A percentile compares a stretch with the other conserved stretches of the same genome.
Conservation (phyloP, 2,797 vertebrate species). For the Scarus forsteni region DNA sequence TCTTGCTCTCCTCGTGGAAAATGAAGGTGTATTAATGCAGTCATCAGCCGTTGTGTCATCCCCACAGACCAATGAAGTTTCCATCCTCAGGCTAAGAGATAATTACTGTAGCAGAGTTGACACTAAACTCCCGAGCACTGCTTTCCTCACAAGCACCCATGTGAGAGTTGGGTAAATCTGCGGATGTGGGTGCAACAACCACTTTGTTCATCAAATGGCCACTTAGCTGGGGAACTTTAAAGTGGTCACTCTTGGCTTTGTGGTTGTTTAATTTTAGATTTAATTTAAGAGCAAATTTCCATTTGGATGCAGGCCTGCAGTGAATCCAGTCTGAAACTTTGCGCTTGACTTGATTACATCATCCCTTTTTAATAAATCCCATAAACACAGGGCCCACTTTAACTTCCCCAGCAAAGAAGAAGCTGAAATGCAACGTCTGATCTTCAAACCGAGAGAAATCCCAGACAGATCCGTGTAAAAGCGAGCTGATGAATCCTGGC, state of each 20-base stretch:
- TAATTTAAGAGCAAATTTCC: constrained; percentile 44
- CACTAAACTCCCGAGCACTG: constrained; percentile 14
- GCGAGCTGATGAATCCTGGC: constrained; percentile 27
- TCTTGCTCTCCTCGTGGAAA: constrained; percentile 22
- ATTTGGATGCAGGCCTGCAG: constrained; percentile 27
- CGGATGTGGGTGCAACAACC: constrained; percentile 13
- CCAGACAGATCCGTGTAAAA: constrained; percentile 9
- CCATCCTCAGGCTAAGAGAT: constrained; percentile 45
- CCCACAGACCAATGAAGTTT: constrained; percentile 38
- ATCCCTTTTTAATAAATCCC: constrained; percentile 10
- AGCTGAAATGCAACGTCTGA: neutral
- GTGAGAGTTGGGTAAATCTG: constrained; percentile 15
- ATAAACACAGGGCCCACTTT: constrained; percentile 6
- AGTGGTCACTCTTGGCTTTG: constrained; percentile 26
- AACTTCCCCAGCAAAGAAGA: neutral
- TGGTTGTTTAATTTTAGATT: constrained; percentile 44
- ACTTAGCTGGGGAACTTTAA: constrained; percentile 27
- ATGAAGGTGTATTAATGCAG: constrained; percentile 46
- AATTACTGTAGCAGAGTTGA: constrained; percentile 48
- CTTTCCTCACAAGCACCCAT: constrained; percentile 21
- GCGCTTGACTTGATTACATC: neutral
- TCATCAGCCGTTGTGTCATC: constrained; percentile 38
- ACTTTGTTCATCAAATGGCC: constrained; percentile 35
- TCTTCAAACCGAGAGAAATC: constrained; percentile 29
- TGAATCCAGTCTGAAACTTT: constrained; percentile 12